Base-by-base conservation (phyloP, 2,113 vertebrate species). In the Paratilapia polleni region DNA sequence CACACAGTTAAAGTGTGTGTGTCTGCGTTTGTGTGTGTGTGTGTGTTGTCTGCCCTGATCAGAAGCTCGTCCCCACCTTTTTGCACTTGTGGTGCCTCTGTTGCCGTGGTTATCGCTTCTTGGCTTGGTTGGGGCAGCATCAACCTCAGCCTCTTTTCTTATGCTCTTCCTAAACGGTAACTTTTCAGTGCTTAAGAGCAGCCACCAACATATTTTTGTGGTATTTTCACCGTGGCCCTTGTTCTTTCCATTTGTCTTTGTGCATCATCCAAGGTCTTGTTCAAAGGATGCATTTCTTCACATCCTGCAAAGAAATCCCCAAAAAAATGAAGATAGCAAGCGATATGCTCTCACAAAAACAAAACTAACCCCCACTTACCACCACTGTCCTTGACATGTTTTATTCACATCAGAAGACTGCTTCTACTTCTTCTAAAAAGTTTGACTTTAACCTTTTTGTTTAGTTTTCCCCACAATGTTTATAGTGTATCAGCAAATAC, bases 71-170 rank as follows among this genome's bases (percentile, higher is more conserved):
- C 17, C 70, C 58, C 31, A n/a, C 28, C 36, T 26, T 49, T 70
- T 43, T 43, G 41, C 47, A 17, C 15, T 63, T 77, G 87, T 79
- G 83, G 47, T 70, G 34, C 83, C 78, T 79, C 82, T 87, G 91
- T 94, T 95, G 93, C 94, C 88, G 94, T 95, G 90, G 93, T 89
- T 93, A 93, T 93, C 31, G 77, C 80, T 91, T 86, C 43, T 82
- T 61, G 82, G 63, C 70, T 87, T 2, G 80, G 58, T 54, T 36
- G 6, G 66, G 77, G 61, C 17, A 8, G 63, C 20, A 22, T 64
- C 74, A 28, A 75, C 36, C 56, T 85, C 76, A 49, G 38, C 56
- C 28, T 28, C 24, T 56, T 43, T 47, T 10, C n/a, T 75, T 19
- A 56, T 31, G 60, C 41, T 82, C 34, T 31, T 43, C 14, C 41